Conservation (phyloP, 2,113 vertebrate species). For the Scomber scombrus region DNA sequence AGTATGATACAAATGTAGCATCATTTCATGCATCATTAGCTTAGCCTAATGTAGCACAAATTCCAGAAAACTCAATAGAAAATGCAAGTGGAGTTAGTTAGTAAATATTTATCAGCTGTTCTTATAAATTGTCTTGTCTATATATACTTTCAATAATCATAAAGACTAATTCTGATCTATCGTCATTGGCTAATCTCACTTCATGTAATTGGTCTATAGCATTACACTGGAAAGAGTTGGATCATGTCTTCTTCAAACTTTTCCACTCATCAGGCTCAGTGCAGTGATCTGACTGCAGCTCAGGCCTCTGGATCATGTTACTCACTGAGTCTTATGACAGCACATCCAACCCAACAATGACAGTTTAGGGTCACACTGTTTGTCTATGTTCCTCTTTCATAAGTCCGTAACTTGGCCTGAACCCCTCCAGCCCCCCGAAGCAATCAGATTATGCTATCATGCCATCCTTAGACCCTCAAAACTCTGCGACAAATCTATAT, state of each 20-base stretch:
- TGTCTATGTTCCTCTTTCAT: conserved; percentile 56
- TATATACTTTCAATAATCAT: no score
- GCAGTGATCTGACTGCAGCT: conserved; percentile 29
- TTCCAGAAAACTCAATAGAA: no score
- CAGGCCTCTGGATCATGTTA: conserved; percentile 36
- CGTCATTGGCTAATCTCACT: neutral
- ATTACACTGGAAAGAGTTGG: conserved; percentile 4
- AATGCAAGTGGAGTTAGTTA: no score
- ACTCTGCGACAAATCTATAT: conserved; percentile 76
- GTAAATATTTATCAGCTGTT: no score
- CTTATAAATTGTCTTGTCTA: no score
- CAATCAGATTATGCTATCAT: conserved; percentile 81
- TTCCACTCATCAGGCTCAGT: conserved; percentile 7
- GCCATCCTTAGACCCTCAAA: conserved; percentile 59
- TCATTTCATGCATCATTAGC: no score
- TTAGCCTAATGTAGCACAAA: no score
- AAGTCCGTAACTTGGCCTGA: conserved; percentile 63
- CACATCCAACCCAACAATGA: conserved; percentile 68
- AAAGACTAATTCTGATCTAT: neutral
- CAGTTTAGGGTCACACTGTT: conserved; percentile 77
- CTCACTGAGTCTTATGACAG: conserved; percentile 55
- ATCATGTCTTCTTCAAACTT: conserved; percentile 41
- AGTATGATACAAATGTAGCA: no score
- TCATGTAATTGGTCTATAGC: conserved; percentile 8
- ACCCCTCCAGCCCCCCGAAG: conserved; percentile 53